Evolutionary conservation across 2,888 invertebrate species (phyloP).

Genomic region (Trichacis sp.): DNA sequence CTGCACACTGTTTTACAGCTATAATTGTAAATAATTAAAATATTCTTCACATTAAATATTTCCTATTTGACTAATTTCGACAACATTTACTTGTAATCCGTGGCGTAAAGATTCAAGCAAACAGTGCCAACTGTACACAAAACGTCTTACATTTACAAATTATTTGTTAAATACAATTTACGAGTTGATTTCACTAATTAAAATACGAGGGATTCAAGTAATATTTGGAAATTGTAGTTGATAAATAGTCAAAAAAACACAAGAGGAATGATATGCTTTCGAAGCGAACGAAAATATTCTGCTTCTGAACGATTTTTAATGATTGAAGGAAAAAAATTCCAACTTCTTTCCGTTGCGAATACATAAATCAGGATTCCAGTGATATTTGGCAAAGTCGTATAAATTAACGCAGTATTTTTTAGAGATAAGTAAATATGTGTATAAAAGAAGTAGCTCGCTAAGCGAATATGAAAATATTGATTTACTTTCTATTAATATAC

Average conservation of each 20-base stretch:
- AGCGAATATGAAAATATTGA: constrained; percentile 26
- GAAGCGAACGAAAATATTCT: too few relatives aligned
- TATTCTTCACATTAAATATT: constrained; percentile 1
- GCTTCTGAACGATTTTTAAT: too few relatives aligned
- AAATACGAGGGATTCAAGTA: neutral
- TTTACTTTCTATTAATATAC: constrained; percentile 18
- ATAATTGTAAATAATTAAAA: neutral
- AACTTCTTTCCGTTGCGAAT: neutral
- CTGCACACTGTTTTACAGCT: neutral
- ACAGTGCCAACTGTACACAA: constrained; percentile 1
- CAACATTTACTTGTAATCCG: neutral
- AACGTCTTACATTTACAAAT: neutral
- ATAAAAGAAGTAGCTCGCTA: constrained; percentile 20
- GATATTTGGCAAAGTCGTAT: neutral
- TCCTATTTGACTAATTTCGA: neutral
- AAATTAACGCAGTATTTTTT: neutral
- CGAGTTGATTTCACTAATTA: neutral
- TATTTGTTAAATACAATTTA: too few relatives aligned
- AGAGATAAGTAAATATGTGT: constrained; percentile 4
- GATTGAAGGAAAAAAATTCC: too few relatives aligned
- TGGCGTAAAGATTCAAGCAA: neutral
- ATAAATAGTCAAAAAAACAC: too few relatives aligned
- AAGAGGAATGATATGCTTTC: too few relatives aligned
- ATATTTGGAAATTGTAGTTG: neutral
- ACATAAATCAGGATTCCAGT: neutral